These are phyloP conservation scores for Microctenopoma lineatum DNA, from an alignment of 2,797 vertebrate species.

Conservation along the genomic window DNA sequence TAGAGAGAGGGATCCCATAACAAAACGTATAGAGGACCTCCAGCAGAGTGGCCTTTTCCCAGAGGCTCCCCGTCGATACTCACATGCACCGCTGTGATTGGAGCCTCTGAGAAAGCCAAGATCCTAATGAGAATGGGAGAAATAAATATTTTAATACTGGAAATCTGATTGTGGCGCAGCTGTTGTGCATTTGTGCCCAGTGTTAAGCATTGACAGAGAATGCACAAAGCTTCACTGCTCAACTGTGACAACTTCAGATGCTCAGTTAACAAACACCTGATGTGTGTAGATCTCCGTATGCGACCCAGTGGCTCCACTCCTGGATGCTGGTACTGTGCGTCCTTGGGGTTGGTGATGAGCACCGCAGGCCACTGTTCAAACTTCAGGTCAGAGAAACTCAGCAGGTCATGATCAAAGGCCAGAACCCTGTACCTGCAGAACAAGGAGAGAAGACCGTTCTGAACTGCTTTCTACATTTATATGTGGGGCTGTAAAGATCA, in stretches of 20 bases:
- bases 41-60: slow-evolving; percentile 84
- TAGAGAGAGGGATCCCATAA: slow-evolving; percentile 91
- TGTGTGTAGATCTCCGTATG: slow-evolving; percentile 91
- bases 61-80: slow-evolving; percentile 85
- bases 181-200: not conserved
- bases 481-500: not conserved
- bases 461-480: not conserved
- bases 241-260: too few species aligned
- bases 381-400: slow-evolving; percentile 92
- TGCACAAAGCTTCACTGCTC: too few species aligned
- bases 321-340: slow-evolving; percentile 90
- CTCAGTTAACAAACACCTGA: slow-evolving; percentile 84
- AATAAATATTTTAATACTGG: not conserved
- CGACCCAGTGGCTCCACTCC: slow-evolving; percentile 88
- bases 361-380: slow-evolving; percentile 94
- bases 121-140: slow-evolving; percentile 78
- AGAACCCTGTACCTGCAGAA: slow-evolving; percentile 90
- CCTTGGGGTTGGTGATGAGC: slow-evolving; percentile 97
- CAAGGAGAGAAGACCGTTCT: not conserved
- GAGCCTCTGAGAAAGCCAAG: slow-evolving; percentile 92
- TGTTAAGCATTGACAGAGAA: not conserved
- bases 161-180: not conserved
- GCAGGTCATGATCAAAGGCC: slow-evolving; percentile 94
- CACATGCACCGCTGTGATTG: slow-evolving; percentile 87
- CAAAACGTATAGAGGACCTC: slow-evolving; percentile 91